phyloP scores from a whole-genome alignment of 2,113 vertebrate genomes.

The Nothocercus julius region DNA sequence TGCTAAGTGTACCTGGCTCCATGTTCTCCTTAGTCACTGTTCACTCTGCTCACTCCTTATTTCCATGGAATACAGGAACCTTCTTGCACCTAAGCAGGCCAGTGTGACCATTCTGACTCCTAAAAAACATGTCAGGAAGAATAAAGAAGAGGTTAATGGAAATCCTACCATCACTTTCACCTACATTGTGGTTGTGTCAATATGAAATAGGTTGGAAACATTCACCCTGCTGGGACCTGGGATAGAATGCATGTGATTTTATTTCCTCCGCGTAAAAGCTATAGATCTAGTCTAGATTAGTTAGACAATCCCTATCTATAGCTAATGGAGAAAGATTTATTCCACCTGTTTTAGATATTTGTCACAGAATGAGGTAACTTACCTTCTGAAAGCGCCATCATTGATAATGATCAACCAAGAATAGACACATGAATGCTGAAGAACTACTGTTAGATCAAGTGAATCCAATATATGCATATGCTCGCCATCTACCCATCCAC shows the following conservation, averaged over 20 bases:
- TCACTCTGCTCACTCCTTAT: neutral
- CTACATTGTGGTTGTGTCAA: neutral
- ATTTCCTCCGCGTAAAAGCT: neutral
- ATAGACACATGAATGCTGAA: neutral
- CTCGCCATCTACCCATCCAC: neutral
- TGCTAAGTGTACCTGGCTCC: neutral
- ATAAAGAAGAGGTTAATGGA: neutral
- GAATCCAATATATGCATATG: neutral
- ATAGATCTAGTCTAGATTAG: neutral
- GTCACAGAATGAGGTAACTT: neutral
- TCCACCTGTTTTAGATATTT: neutral
- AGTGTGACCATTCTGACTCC: neutral
- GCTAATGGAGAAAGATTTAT: neutral
- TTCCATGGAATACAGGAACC: neutral
- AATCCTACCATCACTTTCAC: neutral
- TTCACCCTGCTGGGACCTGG: neutral
- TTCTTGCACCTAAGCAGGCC: neutral
- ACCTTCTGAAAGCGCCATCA: neutral
- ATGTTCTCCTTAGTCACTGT: neutral
- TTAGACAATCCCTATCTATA: neutral
- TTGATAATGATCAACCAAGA: neutral
- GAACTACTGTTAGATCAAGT: neutral
- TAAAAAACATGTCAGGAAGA: neutral
- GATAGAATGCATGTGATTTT: neutral
- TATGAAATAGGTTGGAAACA: neutral